A percentile compares a stretch with the other conserved stretches of the same genome.
These are phyloP conservation scores for Ormyrus pomaceus DNA, from an alignment of 2,888 invertebrate genomes.

Conservation along the genomic window DNA sequence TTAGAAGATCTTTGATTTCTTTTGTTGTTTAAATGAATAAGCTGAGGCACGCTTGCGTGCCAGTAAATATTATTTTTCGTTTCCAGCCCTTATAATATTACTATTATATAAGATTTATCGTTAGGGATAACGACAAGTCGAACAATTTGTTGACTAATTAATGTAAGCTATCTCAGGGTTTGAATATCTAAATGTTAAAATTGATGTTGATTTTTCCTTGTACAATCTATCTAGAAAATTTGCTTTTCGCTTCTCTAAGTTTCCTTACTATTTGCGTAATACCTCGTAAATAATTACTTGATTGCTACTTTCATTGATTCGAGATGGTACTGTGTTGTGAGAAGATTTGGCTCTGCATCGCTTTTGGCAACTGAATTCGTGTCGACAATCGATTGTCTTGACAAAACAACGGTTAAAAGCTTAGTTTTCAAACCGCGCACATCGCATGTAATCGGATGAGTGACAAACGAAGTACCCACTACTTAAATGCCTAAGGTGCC, in stretches of 20 bases:
- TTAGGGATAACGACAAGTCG: slow-evolving; percentile 23
- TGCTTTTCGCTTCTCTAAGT: slow-evolving; percentile 9
- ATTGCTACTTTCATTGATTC: too few species aligned
- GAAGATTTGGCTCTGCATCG: slow-evolving; percentile 19
- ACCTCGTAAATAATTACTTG: too few species aligned
- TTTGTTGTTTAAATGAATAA: slow-evolving; percentile 23
- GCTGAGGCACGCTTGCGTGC: not conserved
- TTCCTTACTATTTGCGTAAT: not conserved
- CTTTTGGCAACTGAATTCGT: slow-evolving; percentile 1
- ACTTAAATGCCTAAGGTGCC: slow-evolving; percentile 27
- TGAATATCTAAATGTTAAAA: slow-evolving; percentile 51
- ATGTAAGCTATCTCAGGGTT: slow-evolving; percentile 47
- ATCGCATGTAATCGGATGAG: not conserved
- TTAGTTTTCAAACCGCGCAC: too few species aligned
- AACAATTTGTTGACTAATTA: slow-evolving; percentile 39
- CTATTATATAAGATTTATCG: slow-evolving; percentile 19
- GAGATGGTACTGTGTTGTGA: slow-evolving; percentile 25
- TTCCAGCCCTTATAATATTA: not conserved
- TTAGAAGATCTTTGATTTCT: slow-evolving; percentile 13
- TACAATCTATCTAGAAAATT: not conserved
- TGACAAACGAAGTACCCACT: too few species aligned
- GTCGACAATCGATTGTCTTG: slow-evolving; percentile 10
- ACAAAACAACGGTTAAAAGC: too few species aligned
- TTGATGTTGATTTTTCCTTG: slow-evolving; percentile 34
- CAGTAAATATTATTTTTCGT: not conserved